A percentile compares a stretch with the other conserved stretches of the same genome.
These are phyloP conservation scores for Nanorana parkeri DNA, from an alignment of 2,113 vertebrate genomes.

Conservation along the genomic window DNA sequence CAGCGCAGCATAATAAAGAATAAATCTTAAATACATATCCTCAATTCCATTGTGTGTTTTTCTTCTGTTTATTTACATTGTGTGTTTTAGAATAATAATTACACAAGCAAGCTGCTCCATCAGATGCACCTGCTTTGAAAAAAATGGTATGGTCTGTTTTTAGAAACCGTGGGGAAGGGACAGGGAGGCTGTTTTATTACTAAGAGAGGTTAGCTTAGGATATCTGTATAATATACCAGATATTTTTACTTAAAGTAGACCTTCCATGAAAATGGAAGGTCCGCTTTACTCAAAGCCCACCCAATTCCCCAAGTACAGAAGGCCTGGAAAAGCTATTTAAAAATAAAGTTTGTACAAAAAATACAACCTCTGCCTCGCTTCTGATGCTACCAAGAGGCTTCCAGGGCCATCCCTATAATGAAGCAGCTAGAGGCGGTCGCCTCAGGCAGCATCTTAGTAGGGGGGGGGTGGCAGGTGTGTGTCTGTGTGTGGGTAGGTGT, in stretches of 20 bases:
- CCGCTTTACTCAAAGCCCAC: too few relatives aligned
- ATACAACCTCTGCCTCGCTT: too few relatives aligned
- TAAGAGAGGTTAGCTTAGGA: background rate
- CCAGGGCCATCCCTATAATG: too few relatives aligned
- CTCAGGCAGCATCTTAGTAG: too few relatives aligned
- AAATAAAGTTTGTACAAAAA: too few relatives aligned
- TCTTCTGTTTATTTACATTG: constrained; percentile 45
- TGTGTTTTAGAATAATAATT: constrained; percentile 48
- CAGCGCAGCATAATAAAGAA: constrained; percentile 46
- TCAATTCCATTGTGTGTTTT: constrained; percentile 33
- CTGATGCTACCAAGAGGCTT: too few relatives aligned
- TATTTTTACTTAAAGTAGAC: too few relatives aligned
- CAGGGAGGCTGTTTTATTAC: background rate
- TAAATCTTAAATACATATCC: constrained; percentile 49
- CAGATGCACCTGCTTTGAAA: constrained; percentile 36
- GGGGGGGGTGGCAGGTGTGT: too few relatives aligned
- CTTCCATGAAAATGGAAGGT: too few relatives aligned
- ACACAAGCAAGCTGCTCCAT: constrained; percentile 43
- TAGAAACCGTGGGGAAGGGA: background rate
- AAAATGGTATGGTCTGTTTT: constrained; percentile 3
- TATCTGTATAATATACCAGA: background rate
- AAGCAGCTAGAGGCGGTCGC: too few relatives aligned
- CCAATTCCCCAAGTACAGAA: background rate
- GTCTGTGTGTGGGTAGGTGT: too few relatives aligned
- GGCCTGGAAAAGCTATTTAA: too few relatives aligned